Percentiles rank a stretch among this genome's conserved stretches.
Conservation (phyloP, 2,113 vertebrate species). For the Parotia lawesii region DNA sequence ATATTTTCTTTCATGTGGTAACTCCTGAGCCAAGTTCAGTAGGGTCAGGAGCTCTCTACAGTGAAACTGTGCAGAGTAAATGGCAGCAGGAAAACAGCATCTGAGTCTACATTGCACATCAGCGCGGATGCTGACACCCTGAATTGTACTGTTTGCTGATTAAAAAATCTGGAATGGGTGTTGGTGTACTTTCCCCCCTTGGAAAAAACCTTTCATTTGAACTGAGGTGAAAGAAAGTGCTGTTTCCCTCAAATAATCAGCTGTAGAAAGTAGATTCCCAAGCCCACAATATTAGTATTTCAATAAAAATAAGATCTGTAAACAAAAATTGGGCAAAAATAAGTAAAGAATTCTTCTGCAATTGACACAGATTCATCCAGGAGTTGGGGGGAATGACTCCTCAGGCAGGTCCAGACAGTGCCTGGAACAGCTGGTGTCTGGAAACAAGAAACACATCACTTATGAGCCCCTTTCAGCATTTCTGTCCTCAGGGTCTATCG, state of each 20-base stretch:
- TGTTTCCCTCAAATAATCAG: background rate
- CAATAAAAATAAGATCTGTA: background rate
- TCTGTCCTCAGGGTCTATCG: background rate
- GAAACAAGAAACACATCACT: background rate
- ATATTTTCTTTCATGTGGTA: background rate
- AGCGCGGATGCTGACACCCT: background rate
- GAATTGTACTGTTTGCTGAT: background rate
- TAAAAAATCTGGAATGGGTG: background rate
- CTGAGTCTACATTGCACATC: background rate
- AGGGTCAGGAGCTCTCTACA: background rate
- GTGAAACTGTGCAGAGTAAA: background rate
- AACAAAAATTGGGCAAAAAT: background rate
- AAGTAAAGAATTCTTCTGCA: background rate
- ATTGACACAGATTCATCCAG: background rate
- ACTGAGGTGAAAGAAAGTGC: background rate
- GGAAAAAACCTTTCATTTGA: background rate
- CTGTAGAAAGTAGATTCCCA: background rate
- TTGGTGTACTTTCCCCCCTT: background rate
- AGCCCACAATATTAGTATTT: fast-evolving
- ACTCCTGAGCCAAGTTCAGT: background rate
- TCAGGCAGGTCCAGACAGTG: background rate
- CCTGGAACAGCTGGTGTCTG: background rate
- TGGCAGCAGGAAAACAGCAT: background rate
- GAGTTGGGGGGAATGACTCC: background rate
- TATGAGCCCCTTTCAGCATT: background rate